These are phyloP conservation scores for Lissonota sp. DNA, from an alignment of 2,888 invertebrate genomes.

Conservation along the genomic window DNA sequence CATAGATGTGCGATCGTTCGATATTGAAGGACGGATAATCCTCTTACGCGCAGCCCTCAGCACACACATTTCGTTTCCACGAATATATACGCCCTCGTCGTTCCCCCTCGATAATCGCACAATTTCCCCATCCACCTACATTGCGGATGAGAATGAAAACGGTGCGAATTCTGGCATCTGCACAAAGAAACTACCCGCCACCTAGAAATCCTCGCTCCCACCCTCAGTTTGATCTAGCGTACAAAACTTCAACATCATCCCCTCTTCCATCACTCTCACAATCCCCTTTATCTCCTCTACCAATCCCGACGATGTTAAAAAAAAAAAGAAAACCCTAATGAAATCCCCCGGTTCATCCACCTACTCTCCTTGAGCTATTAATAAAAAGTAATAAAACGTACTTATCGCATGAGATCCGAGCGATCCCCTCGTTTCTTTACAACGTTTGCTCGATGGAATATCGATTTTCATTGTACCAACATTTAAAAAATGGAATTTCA, in stretches of 20 bases:
- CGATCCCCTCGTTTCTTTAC: too few species aligned
- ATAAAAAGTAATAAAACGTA: conserved; percentile 40
- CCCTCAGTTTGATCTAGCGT: conserved; percentile 11
- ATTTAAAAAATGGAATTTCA: too few species aligned
- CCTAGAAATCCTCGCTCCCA: conserved; percentile 16
- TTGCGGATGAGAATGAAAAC: conserved; percentile 1
- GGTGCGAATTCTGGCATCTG: conserved; percentile 65
- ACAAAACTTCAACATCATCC: not conserved
- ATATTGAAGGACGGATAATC: conserved; percentile 55
- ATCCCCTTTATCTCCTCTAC: not conserved
- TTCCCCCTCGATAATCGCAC: conserved; percentile 62
- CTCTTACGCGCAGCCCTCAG: conserved; percentile 46
- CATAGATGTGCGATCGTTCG: not conserved
- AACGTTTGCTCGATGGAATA: too few species aligned
- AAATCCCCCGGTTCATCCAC: conserved; percentile 30
- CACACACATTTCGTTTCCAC: conserved; percentile 46
- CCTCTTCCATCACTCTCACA: not conserved
- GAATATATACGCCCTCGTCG: conserved; percentile 38
- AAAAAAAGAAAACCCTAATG: conserved; percentile 25
- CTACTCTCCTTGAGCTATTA: conserved; percentile 36
- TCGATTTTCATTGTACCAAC: too few species aligned
- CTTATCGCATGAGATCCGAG: conserved; percentile 1
- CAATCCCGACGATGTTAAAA: conserved; percentile 8
- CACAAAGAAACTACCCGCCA: conserved; percentile 44
- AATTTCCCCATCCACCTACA: conserved; percentile 44